Conservation (phyloP, 2,113 vertebrate genomes). For the Nematolebias whitei region DNA sequence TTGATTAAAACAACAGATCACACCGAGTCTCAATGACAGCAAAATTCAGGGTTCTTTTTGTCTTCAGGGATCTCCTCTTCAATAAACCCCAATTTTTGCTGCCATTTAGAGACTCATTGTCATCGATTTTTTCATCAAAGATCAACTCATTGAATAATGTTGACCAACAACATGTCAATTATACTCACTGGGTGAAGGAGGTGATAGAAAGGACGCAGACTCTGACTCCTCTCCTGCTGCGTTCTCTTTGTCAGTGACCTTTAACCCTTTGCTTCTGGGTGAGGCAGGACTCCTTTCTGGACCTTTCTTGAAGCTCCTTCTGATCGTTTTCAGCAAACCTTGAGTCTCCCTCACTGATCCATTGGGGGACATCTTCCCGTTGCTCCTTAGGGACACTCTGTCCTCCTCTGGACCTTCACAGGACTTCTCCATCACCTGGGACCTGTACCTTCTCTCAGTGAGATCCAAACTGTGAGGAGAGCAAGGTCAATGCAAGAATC, state of each 20-base stretch:
- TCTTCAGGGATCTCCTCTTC: no score
- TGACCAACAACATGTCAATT: no score
- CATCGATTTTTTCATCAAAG: no score
- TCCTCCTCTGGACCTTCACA: not conserved
- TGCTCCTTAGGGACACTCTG: constrained; percentile 9
- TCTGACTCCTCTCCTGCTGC: not conserved
- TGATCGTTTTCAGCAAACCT: constrained; percentile 11
- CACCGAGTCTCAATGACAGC: no score
- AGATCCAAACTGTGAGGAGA: not conserved
- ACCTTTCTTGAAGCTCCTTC: constrained; percentile 25
- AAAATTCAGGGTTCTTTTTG: no score
- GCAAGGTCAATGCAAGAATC: no score
- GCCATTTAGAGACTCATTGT: no score
- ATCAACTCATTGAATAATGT: no score
- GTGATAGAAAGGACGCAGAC: not conserved
- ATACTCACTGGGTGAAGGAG: constrained; percentile 71
- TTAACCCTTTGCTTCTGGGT: constrained; percentile 18
- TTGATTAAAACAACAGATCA: no score
- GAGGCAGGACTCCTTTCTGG: constrained; percentile 37
- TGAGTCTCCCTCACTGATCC: not conserved
- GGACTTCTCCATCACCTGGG: constrained; percentile 29
- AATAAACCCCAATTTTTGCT: no score
- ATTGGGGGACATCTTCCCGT: not conserved
- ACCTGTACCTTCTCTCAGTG: not conserved
- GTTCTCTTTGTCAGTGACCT: constrained; percentile 2